phyloP scores from a whole-genome alignment of 2,888 invertebrate genomes.

The Mythimna lalbum region DNA sequence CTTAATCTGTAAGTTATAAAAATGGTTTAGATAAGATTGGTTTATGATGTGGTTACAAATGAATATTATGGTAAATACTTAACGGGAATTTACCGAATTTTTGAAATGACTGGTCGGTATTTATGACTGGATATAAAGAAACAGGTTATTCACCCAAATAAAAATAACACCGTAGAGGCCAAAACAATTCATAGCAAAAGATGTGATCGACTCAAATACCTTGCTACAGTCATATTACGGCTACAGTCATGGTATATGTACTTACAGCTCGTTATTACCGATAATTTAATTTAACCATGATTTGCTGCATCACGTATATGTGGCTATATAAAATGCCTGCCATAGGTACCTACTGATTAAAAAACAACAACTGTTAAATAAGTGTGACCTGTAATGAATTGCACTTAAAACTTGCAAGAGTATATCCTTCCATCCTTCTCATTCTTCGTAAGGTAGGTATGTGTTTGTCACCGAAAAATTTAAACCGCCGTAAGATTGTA shows the following conservation, averaged over 20 bases:
- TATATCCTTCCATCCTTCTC: too few relatives aligned
- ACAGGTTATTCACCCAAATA: neutral
- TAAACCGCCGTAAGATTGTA: too few relatives aligned
- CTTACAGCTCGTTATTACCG: neutral
- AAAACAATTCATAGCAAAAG: conserved; percentile 11
- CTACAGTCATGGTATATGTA: neutral
- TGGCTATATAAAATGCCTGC: neutral
- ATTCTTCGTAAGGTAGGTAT: too few relatives aligned
- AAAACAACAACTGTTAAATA: conserved; percentile 4
- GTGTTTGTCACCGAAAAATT: too few relatives aligned
- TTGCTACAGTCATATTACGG: neutral
- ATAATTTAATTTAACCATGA: conserved; percentile 8
- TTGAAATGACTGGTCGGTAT: neutral
- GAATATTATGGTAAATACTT: neutral
- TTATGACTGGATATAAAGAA: neutral
- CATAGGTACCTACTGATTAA: neutral
- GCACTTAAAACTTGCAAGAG: neutral
- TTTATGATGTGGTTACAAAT: too few relatives aligned
- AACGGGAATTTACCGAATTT: conserved; percentile 1
- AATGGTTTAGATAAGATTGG: neutral
- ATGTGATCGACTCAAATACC: conserved; percentile 2
- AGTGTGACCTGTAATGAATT: conserved; percentile 18
- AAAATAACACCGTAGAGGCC: neutral
- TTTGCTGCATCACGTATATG: conserved; percentile 3
- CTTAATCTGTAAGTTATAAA: neutral